A percentile compares a stretch with the other conserved stretches of the same genome.
Evolutionary conservation across 1,140 invertebrate genomes (phyloP).

Genomic region (Tribolium castaneum): DNA sequence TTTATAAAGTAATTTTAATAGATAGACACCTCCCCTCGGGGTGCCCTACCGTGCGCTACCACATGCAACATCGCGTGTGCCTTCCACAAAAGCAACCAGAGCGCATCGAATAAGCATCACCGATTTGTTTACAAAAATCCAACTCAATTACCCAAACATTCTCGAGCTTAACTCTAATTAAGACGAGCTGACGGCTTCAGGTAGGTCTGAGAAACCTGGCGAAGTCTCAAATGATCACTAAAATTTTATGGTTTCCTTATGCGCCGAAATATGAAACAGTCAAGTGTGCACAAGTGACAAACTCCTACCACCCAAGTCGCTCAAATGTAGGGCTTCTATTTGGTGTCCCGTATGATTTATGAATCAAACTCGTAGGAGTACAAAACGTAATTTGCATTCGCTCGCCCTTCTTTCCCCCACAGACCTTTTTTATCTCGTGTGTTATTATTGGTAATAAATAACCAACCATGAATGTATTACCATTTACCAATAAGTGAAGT

Average conservation of each 20-base stretch:
- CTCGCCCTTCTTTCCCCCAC: slow-evolving; percentile 1
- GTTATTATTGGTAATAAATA: slow-evolving; percentile 35
- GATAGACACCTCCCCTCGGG: neutral
- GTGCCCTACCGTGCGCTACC: neutral
- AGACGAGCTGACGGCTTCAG: neutral
- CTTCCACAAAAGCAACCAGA: slow-evolving; percentile 4
- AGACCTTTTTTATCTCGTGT: neutral
- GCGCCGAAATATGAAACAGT: slow-evolving; percentile 20
- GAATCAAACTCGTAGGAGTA: slow-evolving; percentile 26
- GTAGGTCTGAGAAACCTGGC: neutral
- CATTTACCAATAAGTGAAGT: slow-evolving; percentile 27
- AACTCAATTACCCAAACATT: neutral
- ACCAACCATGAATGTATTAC: slow-evolving; percentile 34
- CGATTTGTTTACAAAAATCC: slow-evolving; percentile 24
- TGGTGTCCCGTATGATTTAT: slow-evolving; percentile 18
- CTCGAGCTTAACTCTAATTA: neutral
- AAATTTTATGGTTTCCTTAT: slow-evolving; percentile 8
- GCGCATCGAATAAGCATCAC: slow-evolving; percentile 1
- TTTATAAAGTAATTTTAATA: neutral
- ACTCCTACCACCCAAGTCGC: slow-evolving; percentile 19
- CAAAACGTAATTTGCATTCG: slow-evolving; percentile 31
- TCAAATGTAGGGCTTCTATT: slow-evolving; percentile 25
- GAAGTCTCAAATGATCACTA: neutral
- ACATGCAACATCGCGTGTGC: slow-evolving; percentile 20
- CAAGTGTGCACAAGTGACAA: neutral